phyloP scores from a whole-genome alignment of 1,140 invertebrate species.

The Zaprionus lachaisei region DNA sequence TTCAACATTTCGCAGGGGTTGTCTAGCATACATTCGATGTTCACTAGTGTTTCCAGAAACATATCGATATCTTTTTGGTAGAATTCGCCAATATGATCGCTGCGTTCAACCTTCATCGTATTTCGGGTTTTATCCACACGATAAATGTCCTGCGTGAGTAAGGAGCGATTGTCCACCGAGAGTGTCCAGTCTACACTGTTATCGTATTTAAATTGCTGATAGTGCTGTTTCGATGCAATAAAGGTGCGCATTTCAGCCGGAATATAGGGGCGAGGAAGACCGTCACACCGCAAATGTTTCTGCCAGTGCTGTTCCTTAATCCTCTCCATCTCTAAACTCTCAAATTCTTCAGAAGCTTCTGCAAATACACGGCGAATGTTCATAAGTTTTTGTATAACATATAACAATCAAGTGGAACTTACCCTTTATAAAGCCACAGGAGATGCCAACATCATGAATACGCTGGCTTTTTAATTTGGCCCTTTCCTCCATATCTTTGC shows the following conservation, averaged over 20 bases:
- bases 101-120: background rate
- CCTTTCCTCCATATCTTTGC: slow-evolving; percentile 26
- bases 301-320: slow-evolving; percentile 48
- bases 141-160: slow-evolving; percentile 64
- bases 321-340: slow-evolving; percentile 12
- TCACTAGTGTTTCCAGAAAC: slow-evolving; percentile 41
- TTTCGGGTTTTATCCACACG: slow-evolving; percentile 40
- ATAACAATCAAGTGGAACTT: background rate
- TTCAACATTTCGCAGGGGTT: slow-evolving; percentile 51
- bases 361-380: background rate
- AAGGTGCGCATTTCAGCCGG: slow-evolving; percentile 68
- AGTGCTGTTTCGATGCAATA: slow-evolving; percentile 46
- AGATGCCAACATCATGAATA: slow-evolving; percentile 40
- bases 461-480: slow-evolving; percentile 29
- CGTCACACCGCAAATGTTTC: slow-evolving; percentile 59
- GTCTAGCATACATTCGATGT: slow-evolving; percentile 62
- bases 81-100: slow-evolving; percentile 40
- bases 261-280: slow-evolving; percentile 56
- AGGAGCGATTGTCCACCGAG: slow-evolving; percentile 55
- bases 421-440: slow-evolving; percentile 42
- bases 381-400: background rate
- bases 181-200: slow-evolving; percentile 64
- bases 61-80: slow-evolving; percentile 45
- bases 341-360: slow-evolving; percentile 1
- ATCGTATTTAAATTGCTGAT: slow-evolving; percentile 32